Percentiles rank a stretch among this genome's conserved stretches.
Conservation (phyloP, 2,797 vertebrate genomes). For the Melanotaenia boesemani region DNA sequence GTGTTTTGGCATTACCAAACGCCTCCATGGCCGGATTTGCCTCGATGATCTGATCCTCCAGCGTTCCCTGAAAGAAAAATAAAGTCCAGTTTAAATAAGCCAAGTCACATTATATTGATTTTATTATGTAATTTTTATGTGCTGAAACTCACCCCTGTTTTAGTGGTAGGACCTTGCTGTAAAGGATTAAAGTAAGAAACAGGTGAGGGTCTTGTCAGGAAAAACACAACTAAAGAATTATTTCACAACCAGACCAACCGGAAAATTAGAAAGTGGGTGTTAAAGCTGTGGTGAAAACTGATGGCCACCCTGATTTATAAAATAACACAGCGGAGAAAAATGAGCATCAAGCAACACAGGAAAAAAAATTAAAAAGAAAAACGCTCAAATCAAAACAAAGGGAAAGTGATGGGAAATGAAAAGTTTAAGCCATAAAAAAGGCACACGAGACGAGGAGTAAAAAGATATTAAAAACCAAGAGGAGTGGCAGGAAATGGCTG, state of each 20-base stretch:
- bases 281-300: slow-evolving; percentile 49
- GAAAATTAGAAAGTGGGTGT: slow-evolving; percentile 60
- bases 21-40: slow-evolving; percentile 97
- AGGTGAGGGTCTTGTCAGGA: slow-evolving; percentile 28
- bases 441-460: slow-evolving; percentile 45
- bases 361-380: slow-evolving; percentile 52
- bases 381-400: slow-evolving; percentile 36
- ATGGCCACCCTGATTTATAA: slow-evolving; percentile 51
- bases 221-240: background rate
- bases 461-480: background rate
- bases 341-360: slow-evolving; percentile 50
- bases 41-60: slow-evolving; percentile 97
- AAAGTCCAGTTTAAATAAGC: background rate
- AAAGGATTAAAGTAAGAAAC: slow-evolving; percentile 30
- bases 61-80: slow-evolving; percentile 84
- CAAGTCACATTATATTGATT: background rate
- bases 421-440: slow-evolving; percentile 54
- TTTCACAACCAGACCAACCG: slow-evolving; percentile 40
- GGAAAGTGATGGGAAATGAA: slow-evolving; percentile 51
- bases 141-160: slow-evolving; percentile 76
- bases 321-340: slow-evolving; percentile 65
- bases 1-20: slow-evolving; percentile 88
- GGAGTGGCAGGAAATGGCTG: slow-evolving; percentile 36
- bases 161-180: slow-evolving; percentile 72
- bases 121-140: background rate